These are phyloP conservation scores for Bradypodion ventrale DNA, from an alignment of 2,797 vertebrate genomes.

Conservation along the genomic window DNA sequence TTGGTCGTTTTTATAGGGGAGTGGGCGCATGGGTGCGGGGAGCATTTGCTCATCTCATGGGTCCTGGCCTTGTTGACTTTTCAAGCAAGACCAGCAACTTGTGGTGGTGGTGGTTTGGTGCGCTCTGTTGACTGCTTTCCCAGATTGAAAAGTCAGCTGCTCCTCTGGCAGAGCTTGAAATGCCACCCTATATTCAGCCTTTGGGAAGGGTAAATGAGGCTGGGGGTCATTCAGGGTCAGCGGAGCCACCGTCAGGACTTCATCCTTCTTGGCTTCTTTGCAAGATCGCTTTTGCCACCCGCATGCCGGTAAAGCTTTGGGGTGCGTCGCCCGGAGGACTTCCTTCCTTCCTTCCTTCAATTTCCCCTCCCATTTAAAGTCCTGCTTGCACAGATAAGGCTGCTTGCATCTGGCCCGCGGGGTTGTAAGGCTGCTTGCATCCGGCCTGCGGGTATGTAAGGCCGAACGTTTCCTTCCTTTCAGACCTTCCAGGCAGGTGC, in stretches of 20 bases:
- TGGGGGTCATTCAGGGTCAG: conserved; percentile 45
- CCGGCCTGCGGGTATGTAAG: too few relatives aligned
- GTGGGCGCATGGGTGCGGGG: too few relatives aligned
- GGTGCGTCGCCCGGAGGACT: neutral
- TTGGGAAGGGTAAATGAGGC: conserved; percentile 37
- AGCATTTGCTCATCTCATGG: too few relatives aligned
- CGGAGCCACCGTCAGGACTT: neutral
- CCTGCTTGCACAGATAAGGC: too few relatives aligned
- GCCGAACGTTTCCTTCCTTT: too few relatives aligned
- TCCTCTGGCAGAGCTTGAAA: neutral
- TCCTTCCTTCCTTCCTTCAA: conserved; percentile 11
- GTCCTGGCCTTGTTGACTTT: too few relatives aligned
- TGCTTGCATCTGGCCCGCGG: too few relatives aligned
- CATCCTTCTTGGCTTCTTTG: conserved; percentile 57
- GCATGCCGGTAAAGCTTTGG: neutral
- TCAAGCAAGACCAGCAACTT: neutral
- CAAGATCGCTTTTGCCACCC: too few relatives aligned
- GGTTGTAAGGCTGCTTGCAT: too few relatives aligned
- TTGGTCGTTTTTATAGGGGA: too few relatives aligned
- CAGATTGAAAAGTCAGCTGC: neutral
- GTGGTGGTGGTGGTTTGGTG: too few relatives aligned
- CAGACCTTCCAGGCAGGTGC: too few relatives aligned
- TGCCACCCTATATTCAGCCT: conserved; percentile 50
- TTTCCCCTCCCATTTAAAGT: neutral
- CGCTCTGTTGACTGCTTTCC: neutral